Evolutionary conservation across 2,888 invertebrate genomes (phyloP), one percentile per base, ranked within the genome.

Genomic region (Melangyna quadrimaculata): DNA sequence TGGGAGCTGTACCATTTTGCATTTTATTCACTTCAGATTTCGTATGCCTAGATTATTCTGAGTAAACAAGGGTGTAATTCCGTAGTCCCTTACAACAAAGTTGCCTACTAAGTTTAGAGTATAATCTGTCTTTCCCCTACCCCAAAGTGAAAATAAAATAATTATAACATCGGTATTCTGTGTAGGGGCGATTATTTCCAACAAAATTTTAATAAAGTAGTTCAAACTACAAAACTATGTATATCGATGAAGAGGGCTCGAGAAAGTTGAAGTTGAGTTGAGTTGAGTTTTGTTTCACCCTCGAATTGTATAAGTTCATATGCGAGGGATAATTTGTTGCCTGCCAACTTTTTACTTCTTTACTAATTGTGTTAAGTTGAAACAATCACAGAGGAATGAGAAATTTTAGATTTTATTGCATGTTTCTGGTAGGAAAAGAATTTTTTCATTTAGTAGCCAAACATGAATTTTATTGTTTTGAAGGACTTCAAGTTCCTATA

Each of bases 391-490:
- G 10, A 17, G 14, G 8, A 63, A 63, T 17, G 63, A 17, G 27
- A 43, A 24, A 37, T 27, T n/a, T 40, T 27, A 27, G 10, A 12
- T 63, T 27, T 43, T 61, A 61, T 40, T 61, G n/a, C 24, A n/a
- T 24, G 59, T 19, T 19, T 10, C 9, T 5, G 7, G 0, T 3
- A 0, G n/a, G 63, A 65, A 45, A 45, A 32, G 63, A 65, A 45
- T 19, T 14, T 65, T 65, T 43, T 65, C 17, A 65, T 45, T 65
- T 65, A 45, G 45, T 65, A 65, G 63, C 45, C 63, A 29, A 45
- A 29, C 17, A 19, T 45, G 19, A 14, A 65, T 24, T 40, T 12
- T 45, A 45, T 32, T 29, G 17, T 19, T 65, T 63, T 43, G 27
- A 40, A 43, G 17, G 37, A 29, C 32, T 51, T 14, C n/a, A 1